Evolutionary conservation across 2,113 vertebrate genomes (phyloP).

Genomic region (Epinephelus lanceolatus): DNA sequence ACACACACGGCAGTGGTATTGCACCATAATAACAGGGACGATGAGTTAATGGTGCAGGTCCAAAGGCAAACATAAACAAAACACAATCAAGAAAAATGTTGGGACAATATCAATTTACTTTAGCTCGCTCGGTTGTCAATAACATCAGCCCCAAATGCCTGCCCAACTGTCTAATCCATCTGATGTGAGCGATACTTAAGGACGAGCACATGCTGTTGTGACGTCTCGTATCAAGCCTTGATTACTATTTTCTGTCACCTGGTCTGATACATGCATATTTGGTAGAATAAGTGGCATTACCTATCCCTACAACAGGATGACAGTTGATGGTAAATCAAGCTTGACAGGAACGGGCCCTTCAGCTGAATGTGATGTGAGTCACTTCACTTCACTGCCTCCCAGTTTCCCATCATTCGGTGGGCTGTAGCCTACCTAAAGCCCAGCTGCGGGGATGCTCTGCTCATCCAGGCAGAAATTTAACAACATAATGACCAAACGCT

Average conservation of each 20-base stretch:
- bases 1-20: conserved; percentile 62
- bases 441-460: conserved; percentile 71
- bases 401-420: conserved; percentile 70
- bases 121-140: conserved; percentile 50
- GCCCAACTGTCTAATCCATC: conserved; percentile 15
- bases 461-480: conserved; percentile 73
- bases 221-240: conserved; percentile 43
- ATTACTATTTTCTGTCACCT: conserved; percentile 54
- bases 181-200: conserved; percentile 31
- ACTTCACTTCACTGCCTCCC: conserved; percentile 71
- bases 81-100: conserved; percentile 71
- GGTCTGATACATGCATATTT: conserved; percentile 61
- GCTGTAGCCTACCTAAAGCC: conserved; percentile 67
- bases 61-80: conserved; percentile 79
- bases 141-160: conserved; percentile 32
- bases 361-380: conserved; percentile 73
- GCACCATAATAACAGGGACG: conserved; percentile 71
- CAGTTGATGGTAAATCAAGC: conserved; percentile 72
- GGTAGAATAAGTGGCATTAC: conserved; percentile 64
- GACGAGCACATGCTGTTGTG: conserved; percentile 25
- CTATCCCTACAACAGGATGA: conserved; percentile 50
- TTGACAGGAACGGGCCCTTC: conserved; percentile 68
- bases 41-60: conserved; percentile 78
- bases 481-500: conserved; percentile 67
- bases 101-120: conserved; percentile 64